phyloP scores from a whole-genome alignment of 2,888 invertebrate species.

The Theretra japonica region DNA sequence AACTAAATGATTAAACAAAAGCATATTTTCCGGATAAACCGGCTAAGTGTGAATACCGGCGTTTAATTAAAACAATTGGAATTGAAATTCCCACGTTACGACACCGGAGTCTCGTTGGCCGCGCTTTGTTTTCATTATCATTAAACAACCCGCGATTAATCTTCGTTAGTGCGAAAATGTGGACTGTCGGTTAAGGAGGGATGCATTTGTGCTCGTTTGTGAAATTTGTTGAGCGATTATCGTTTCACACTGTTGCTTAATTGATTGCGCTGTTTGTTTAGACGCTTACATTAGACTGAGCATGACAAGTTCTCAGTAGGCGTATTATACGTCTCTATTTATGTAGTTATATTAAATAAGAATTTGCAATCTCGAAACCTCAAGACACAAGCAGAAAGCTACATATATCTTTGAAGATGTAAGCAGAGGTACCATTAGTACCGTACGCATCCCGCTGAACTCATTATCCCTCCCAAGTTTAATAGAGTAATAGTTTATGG shows the following conservation, averaged over 20 bases:
- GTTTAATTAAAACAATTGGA: constrained; percentile 70
- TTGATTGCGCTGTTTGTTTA: neutral
- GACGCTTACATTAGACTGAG: neutral
- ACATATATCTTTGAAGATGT: no score
- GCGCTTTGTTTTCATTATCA: constrained; percentile 73
- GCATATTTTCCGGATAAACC: neutral
- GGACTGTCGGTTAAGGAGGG: constrained; percentile 19
- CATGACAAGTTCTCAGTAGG: neutral
- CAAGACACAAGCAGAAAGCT: no score
- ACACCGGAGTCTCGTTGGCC: constrained; percentile 45
- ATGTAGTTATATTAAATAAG: no score
- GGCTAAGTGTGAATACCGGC: constrained; percentile 31
- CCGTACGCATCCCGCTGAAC: no score
- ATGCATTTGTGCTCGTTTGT: constrained; percentile 15
- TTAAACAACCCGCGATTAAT: constrained; percentile 67
- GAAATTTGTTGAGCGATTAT: neutral
- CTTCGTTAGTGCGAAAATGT: constrained; percentile 61
- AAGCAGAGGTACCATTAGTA: no score
- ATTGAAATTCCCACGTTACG: constrained; percentile 67
- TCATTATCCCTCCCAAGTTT: no score
- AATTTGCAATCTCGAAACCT: no score
- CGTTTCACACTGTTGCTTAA: constrained; percentile 12
- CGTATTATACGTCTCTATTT: neutral
- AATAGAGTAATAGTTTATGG: no score
- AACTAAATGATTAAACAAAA: neutral